These are phyloP conservation scores for Varroa destructor DNA, from an alignment of 1,140 invertebrate genomes.

Conservation along the genomic window DNA sequence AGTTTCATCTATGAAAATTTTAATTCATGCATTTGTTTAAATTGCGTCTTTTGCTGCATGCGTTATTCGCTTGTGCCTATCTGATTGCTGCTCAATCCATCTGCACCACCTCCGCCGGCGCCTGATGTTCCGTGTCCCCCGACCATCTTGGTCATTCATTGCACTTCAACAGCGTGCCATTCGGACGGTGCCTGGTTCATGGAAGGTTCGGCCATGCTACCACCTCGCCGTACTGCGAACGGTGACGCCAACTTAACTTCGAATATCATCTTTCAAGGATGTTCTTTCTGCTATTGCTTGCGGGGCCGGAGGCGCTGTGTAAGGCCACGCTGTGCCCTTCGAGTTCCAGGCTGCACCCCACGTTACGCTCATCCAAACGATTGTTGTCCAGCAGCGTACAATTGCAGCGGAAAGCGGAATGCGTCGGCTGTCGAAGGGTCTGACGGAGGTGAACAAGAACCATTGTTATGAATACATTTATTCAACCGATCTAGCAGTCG, in stretches of 20 bases:
- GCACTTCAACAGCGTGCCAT: background rate
- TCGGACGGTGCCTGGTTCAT: conserved; percentile 23
- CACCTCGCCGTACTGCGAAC: background rate
- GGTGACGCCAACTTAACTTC: no score
- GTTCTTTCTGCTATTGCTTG: conserved; percentile 12
- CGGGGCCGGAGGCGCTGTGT: conserved; percentile 11
- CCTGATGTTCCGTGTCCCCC: background rate
- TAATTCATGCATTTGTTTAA: background rate
- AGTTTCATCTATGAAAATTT: background rate
- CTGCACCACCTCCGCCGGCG: background rate
- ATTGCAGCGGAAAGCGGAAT: background rate
- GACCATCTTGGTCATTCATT: background rate
- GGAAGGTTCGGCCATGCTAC: conserved; percentile 20
- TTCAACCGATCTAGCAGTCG: no score
- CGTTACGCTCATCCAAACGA: background rate
- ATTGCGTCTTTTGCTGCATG: background rate
- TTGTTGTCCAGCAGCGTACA: conserved; percentile 6
- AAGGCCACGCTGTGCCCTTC: conserved; percentile 8
- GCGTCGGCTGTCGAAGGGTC: no score
- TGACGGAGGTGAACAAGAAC: no score
- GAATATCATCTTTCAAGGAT: background rate
- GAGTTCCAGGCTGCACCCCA: background rate
- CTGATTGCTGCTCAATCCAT: background rate
- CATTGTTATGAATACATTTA: no score
- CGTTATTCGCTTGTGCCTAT: background rate